Conservation (phyloP, 35 echinoderm and acorn worm species). For the Diadema setosum region DNA sequence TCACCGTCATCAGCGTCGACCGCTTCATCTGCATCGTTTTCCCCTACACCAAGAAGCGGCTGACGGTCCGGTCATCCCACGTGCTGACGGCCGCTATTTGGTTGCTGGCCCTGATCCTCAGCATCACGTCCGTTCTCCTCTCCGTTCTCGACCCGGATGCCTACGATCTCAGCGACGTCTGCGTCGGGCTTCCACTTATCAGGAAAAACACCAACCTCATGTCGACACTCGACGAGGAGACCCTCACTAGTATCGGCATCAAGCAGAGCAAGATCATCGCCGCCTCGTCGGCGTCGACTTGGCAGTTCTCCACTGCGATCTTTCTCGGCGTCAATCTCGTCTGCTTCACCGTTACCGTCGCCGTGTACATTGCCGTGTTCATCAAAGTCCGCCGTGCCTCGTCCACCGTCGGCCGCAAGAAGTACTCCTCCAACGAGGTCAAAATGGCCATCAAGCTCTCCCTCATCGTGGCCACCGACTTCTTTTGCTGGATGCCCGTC, state of each 20-base stretch:
- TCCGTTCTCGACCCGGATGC: slow-evolving; percentile 1
- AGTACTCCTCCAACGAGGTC: slow-evolving; percentile 24
- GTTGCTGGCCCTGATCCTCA: slow-evolving; percentile 19
- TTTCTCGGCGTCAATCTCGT: slow-evolving; percentile 64
- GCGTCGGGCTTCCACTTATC: slow-evolving; percentile 63
- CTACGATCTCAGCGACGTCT: slow-evolving; percentile 72
- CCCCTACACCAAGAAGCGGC: slow-evolving; percentile 28
- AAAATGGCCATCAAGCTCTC: slow-evolving; percentile 72
- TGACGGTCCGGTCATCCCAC: background rate
- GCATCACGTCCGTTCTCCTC: slow-evolving; percentile 32
- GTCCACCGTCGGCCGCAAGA: background rate
- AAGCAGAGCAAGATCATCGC: background rate
- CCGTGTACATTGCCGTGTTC: slow-evolving; percentile 44
- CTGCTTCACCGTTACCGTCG: slow-evolving; percentile 35
- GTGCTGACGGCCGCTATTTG: slow-evolving; percentile 8
- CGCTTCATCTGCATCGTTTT: slow-evolving; percentile 69
- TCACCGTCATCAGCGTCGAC: slow-evolving; percentile 62
- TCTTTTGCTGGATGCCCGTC: slow-evolving; percentile 78
- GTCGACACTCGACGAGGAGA: background rate
- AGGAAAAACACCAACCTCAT: slow-evolving; percentile 27
- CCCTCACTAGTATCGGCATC: background rate
- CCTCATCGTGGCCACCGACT: slow-evolving; percentile 68
- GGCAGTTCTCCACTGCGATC: slow-evolving; percentile 47
- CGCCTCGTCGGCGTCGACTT: background rate
- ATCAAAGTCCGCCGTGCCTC: slow-evolving; percentile 19